These are phyloP conservation scores for Hippocampus comes DNA, from an alignment of 2,113 vertebrate genomes.

Conservation along the genomic window DNA sequence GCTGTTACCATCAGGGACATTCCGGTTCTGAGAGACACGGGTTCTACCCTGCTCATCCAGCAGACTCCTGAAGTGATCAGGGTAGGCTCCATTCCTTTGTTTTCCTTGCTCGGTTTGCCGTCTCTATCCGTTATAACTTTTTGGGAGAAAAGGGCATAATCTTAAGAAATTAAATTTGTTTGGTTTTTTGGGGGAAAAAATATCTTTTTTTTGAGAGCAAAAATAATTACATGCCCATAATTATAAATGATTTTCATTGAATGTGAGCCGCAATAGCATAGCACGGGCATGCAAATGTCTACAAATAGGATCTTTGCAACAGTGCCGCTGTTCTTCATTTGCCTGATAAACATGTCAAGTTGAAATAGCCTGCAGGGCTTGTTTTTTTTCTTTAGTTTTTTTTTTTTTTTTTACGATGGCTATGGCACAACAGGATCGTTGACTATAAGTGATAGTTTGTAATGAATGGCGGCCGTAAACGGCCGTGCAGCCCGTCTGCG, in stretches of 20 bases:
- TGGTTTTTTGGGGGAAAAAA: too few relatives aligned
- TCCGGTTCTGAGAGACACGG: constrained; percentile 67
- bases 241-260: not conserved
- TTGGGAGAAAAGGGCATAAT: too few relatives aligned
- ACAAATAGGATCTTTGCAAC: not conserved
- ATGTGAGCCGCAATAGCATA: not conserved
- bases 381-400: not conserved
- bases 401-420: not conserved
- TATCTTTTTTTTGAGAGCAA: too few relatives aligned
- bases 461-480: constrained; percentile 36
- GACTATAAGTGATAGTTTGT: constrained; percentile 26
- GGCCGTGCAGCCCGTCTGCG: constrained; percentile 20
- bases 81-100: constrained; percentile 73
- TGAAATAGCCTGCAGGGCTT: not conserved
- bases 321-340: not conserved
- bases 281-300: not conserved
- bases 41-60: constrained; percentile 84
- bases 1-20: constrained; percentile 34
- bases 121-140: not conserved
- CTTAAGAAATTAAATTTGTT: too few relatives aligned
- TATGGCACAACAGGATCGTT: constrained; percentile 5
- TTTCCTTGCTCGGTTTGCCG: not conserved
- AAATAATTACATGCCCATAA: too few relatives aligned
- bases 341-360: constrained; percentile 5
- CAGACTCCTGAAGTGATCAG: constrained; percentile 91